A percentile compares a stretch with the other conserved stretches of the same genome.
phyloP scores from a whole-genome alignment of 2,797 vertebrate species.

The Bradypus variegatus region DNA sequence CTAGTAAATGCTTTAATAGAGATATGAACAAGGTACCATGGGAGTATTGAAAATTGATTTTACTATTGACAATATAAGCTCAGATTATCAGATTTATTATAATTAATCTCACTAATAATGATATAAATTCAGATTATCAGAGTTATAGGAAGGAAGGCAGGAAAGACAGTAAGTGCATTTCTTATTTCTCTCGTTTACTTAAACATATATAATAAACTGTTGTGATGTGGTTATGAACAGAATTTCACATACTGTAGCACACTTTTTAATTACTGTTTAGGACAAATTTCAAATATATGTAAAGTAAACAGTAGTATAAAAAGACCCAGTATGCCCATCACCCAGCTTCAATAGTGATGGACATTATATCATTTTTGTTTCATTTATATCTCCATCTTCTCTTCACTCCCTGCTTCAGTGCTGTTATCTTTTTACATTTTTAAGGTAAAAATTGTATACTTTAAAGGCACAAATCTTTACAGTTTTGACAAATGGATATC shows the following conservation, averaged over 20 bases:
- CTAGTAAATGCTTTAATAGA: conserved; percentile 36
- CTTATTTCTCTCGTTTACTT: conserved; percentile 23
- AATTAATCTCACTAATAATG: no score
- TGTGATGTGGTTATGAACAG: not conserved
- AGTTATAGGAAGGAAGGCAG: not conserved
- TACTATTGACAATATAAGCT: not conserved
- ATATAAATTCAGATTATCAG: conserved; percentile 33
- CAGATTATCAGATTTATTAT: no score
- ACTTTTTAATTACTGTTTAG: not conserved
- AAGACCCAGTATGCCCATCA: not conserved
- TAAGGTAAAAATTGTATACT: not conserved
- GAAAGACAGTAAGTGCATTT: not conserved
- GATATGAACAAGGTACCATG: not conserved
- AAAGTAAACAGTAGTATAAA: conserved; percentile 21
- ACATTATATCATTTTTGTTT: conserved; percentile 14
- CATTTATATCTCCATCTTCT: conserved; percentile 27
- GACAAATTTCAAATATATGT: conserved; percentile 29
- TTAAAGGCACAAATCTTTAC: not conserved
- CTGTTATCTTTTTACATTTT: not conserved
- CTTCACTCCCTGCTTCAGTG: not conserved
- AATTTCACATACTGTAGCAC: conserved; percentile 16
- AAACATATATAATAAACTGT: not conserved
- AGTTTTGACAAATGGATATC: conserved; percentile 18
- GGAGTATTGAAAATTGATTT: not conserved
- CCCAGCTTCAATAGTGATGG: not conserved